Evolutionary conservation across 2,888 invertebrate species (phyloP).

Genomic region (Aspidapion aeneum): DNA sequence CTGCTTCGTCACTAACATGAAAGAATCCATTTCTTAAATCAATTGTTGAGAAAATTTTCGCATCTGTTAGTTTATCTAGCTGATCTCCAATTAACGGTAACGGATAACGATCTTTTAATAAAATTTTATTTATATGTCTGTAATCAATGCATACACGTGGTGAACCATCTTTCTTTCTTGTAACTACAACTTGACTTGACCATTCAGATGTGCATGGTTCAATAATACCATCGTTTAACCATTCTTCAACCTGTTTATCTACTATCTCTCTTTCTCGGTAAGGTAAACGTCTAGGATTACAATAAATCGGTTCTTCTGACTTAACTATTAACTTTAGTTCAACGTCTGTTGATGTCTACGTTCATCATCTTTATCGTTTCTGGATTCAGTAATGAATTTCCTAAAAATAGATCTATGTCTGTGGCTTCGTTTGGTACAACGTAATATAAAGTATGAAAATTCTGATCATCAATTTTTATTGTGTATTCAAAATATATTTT

Average conservation of each 20-base stretch:
- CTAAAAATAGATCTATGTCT: neutral
- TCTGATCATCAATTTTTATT: neutral
- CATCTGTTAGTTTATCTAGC: slow-evolving; percentile 19
- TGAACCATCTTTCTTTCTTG: slow-evolving; percentile 28
- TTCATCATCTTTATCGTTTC: neutral
- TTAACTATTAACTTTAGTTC: slow-evolving; percentile 11
- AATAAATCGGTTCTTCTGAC: slow-evolving; percentile 22
- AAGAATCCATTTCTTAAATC: slow-evolving; percentile 39
- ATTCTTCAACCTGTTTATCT: slow-evolving; percentile 24
- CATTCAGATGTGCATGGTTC: slow-evolving; percentile 29
- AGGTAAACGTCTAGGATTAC: slow-evolving; percentile 26
- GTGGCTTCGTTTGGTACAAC: neutral
- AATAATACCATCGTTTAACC: slow-evolving; percentile 25
- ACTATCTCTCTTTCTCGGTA: slow-evolving; percentile 24
- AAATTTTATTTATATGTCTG: slow-evolving; percentile 25
- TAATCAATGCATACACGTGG: slow-evolving; percentile 28
- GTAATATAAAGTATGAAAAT: neutral
- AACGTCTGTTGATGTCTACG: neutral
- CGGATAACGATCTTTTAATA: slow-evolving; percentile 28
- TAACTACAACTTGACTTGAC: slow-evolving; percentile 28
- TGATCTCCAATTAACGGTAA: slow-evolving; percentile 25
- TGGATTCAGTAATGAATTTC: neutral
- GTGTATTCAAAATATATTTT: neutral
- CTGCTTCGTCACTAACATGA: slow-evolving; percentile 21
- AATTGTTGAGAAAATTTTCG: slow-evolving; percentile 14